Conservation (phyloP, 2,797 vertebrate genomes). For the Paguma larvata region DNA sequence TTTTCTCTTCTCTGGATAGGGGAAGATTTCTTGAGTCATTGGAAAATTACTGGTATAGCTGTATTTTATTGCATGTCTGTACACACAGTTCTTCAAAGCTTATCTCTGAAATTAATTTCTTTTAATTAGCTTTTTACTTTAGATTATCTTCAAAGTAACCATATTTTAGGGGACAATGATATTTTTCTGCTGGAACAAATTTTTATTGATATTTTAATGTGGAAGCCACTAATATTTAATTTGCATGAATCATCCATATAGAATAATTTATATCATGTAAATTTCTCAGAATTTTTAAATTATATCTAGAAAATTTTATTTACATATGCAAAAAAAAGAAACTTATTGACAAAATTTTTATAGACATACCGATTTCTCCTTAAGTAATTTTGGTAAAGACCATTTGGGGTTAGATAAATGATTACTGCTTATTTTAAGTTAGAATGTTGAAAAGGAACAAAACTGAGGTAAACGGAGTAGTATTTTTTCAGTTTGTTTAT, state of each 20-base stretch:
- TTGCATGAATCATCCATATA: constrained; percentile 1
- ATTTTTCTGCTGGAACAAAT: constrained; percentile 20
- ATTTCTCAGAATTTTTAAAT: constrained; percentile 2
- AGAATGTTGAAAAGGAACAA: constrained; percentile 5
- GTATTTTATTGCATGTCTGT: background rate
- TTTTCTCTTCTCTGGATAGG: background rate
- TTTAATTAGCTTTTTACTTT: constrained; percentile 4
- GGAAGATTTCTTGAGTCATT: background rate
- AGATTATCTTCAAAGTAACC: constrained; percentile 4
- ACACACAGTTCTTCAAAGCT: background rate
- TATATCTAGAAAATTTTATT: constrained; percentile 9
- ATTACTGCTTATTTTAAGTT: background rate
- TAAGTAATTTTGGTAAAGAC: constrained; percentile 29
- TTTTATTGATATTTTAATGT: constrained; percentile 51
- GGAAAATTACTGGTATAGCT: constrained; percentile 45
- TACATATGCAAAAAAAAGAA: background rate
- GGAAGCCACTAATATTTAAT: constrained; percentile 25
- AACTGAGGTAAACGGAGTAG: constrained; percentile 9
- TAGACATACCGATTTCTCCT: background rate
- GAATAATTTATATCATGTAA: constrained; percentile 17
- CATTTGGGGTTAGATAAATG: constrained; percentile 33
- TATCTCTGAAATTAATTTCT: constrained; percentile 31
- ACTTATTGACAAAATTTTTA: background rate
- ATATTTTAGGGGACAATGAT: background rate
- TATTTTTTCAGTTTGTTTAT: background rate